Percentiles rank a stretch among this genome's conserved stretches.
phyloP scores from a whole-genome alignment of 92 coral and sea anemone genomes.

The Galaxea fascicularis region DNA sequence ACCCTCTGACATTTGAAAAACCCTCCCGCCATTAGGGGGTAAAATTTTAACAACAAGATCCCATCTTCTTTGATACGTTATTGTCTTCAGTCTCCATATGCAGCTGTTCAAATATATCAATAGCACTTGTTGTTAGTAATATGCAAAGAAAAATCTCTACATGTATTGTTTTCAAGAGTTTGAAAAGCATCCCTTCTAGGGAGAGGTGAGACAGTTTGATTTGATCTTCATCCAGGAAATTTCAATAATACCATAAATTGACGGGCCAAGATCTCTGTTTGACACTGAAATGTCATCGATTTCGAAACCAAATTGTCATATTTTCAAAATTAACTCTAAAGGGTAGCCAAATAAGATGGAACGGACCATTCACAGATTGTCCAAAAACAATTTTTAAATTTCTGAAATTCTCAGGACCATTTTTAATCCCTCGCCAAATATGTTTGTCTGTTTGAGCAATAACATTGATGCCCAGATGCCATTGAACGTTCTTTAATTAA shows the following conservation, averaged over 20 bases:
- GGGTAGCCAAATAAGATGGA: not conserved
- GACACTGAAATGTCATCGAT: slow-evolving; percentile 1
- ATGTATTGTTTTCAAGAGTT: not conserved
- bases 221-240: not conserved
- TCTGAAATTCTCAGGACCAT: slow-evolving; percentile 20
- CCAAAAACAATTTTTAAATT: slow-evolving; percentile 15
- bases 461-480: slow-evolving; percentile 2
- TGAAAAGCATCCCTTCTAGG: not conserved
- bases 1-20: slow-evolving; percentile 6
- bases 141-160: slow-evolving; percentile 5
- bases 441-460: slow-evolving; percentile 28
- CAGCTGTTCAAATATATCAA: not conserved
- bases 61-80: not conserved
- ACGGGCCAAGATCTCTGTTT: slow-evolving; percentile 39
- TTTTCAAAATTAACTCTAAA: not conserved
- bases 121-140: not conserved
- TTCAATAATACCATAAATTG: slow-evolving; percentile 8
- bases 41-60: not conserved
- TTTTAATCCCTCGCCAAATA: slow-evolving; percentile 20
- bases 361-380: not conserved
- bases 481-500: slow-evolving; percentile 32
- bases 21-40: not conserved
- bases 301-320: slow-evolving; percentile 26
- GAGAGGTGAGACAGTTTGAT: not conserved
- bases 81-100: not conserved